Percentiles rank a stretch among this genome's conserved stretches.
Conservation (phyloP, 2,113 vertebrate species). For the Bungarus multicinctus region DNA sequence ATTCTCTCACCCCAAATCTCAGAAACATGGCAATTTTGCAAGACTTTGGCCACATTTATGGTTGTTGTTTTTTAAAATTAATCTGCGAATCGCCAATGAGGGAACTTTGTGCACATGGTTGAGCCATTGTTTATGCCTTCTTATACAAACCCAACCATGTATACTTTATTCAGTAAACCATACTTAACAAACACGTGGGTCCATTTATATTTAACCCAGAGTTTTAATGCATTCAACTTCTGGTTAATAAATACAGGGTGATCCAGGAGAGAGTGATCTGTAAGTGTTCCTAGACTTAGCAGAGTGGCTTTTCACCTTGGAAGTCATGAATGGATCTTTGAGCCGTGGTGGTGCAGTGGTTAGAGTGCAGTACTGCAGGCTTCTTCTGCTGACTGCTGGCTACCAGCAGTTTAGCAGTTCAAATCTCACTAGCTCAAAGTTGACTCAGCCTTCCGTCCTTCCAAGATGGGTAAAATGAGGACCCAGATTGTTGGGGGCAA, state of each 20-base stretch:
- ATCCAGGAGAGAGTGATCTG: background rate
- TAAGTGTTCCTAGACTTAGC: background rate
- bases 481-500: too few species aligned
- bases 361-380: too few species aligned
- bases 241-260: background rate
- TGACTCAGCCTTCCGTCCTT: too few species aligned
- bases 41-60: background rate
- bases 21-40: background rate
- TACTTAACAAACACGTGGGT: background rate
- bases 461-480: too few species aligned
- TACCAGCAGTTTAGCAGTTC: too few species aligned
- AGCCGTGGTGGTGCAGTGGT: too few species aligned
- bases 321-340: background rate
- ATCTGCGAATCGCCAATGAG: background rate
- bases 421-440: too few species aligned
- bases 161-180: background rate
- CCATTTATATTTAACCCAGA: background rate
- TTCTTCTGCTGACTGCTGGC: too few species aligned
- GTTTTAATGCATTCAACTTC: background rate
- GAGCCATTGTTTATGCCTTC: background rate
- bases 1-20: background rate
- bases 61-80: background rate
- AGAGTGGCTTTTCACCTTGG: background rate
- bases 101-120: background rate
- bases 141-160: background rate